Evolutionary conservation across 2,888 invertebrate genomes (phyloP), one percentile per base, ranked within the genome.

Genomic region (Dasypolia templi): DNA sequence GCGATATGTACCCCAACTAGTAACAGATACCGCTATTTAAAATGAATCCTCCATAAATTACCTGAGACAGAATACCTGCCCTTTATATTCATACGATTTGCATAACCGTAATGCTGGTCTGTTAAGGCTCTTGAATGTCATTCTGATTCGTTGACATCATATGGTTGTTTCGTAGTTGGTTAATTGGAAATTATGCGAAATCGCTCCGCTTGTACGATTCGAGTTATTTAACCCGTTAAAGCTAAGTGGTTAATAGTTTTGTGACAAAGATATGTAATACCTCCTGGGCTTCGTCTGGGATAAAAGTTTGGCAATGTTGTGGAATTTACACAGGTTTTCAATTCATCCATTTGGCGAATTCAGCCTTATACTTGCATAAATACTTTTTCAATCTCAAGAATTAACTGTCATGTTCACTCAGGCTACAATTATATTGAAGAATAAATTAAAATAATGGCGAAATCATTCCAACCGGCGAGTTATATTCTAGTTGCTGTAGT

Each of bases 401-500:
- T 32, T 11, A 1, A 49, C 32, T 42, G 19, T 29, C 9, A 32
- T 26, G 35, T 17, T 39, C n/a, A 39, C 3, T 29, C 7, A 51
- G 12, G 9, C 4, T 6, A n/a, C 14, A 42, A 44, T 35, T 14
- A 17, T 19, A 11, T 11, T 4, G 6, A 22, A 66, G 6, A 14
- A 32, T 49, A 0, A 12, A 66, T 44, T 29, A 51, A 49, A 49
- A 39, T 46, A 71, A 51, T 67, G n/a, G 9, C 11, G 5, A 56
- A 49, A 49, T 66, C 12, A 49, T 49, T 63, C 12, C 59, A 9
- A 26, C 26, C 11, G 56, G 76, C 82, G 85, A 87, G 74, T 86
- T 85, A 5, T 14, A 2, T 81, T 90, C 92, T 90, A 89, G 86
- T 89, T 91, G 75, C 51, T 29, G 12, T 85, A 82, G 92, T 92